These are phyloP conservation scores for Phaethornis superciliosus DNA, from an alignment of 2,113 vertebrate species.

Conservation along the genomic window DNA sequence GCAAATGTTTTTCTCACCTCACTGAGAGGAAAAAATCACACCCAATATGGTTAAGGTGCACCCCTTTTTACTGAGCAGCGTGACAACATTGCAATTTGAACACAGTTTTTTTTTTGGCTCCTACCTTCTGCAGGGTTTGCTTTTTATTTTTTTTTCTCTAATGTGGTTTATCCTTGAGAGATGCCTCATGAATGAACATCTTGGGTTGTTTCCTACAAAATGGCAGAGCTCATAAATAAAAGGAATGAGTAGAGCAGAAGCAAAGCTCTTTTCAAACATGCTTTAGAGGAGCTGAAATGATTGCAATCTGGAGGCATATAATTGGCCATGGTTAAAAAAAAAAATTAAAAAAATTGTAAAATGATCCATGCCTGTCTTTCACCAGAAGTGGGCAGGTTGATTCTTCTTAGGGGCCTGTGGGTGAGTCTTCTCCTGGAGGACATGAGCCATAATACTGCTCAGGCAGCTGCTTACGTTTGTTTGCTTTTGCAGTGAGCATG, in stretches of 20 bases:
- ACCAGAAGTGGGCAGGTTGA: not conserved
- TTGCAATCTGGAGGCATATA: slow-evolving; percentile 26
- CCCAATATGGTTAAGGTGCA: slow-evolving; percentile 6
- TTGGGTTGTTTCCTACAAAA: slow-evolving; percentile 37
- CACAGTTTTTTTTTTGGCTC: not conserved
- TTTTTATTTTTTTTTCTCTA: not conserved
- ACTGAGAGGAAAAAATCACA: not conserved
- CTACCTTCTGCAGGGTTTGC: not conserved
- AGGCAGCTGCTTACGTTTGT: not conserved
- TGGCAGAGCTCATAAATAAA: slow-evolving; percentile 37
- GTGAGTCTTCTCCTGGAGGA: not conserved
- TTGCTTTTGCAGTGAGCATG: not conserved
- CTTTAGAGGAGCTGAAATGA: slow-evolving; percentile 48
- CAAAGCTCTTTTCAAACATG: slow-evolving; percentile 9
- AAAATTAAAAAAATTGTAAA: not conserved
- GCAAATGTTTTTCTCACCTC: slow-evolving; percentile 37
- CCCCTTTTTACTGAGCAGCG: not conserved
- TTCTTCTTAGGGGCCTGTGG: not conserved
- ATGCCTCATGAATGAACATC: not conserved
- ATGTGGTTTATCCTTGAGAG: not conserved
- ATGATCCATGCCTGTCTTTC: not conserved
- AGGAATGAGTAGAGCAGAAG: not conserved
- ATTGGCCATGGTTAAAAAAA: not conserved
- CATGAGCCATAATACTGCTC: not conserved
- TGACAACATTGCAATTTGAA: slow-evolving; percentile 17